These are phyloP conservation scores for Ischnus inquisitorius DNA, from an alignment of 2,888 invertebrate species.

Conservation along the genomic window DNA sequence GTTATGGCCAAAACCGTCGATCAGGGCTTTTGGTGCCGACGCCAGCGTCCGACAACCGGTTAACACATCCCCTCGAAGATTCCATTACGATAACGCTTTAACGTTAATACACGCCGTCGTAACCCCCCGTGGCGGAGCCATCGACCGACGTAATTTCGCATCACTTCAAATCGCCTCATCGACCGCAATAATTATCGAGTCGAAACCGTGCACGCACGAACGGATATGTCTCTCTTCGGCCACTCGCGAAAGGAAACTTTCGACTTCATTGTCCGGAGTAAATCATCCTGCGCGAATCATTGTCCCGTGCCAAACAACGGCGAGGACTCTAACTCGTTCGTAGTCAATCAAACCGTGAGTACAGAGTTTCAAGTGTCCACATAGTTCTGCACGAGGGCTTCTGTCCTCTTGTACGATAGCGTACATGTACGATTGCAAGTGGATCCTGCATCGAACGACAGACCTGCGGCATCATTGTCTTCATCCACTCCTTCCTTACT, in stretches of 20 bases:
- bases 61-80: constrained; percentile 53
- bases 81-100: constrained; percentile 70
- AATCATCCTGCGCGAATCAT: constrained; percentile 62
- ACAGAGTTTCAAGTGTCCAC: constrained; percentile 50
- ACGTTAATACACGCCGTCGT: constrained; percentile 54
- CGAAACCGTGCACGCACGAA: constrained; percentile 16
- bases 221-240: constrained; percentile 9
- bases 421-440: constrained; percentile 1
- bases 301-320: constrained; percentile 34
- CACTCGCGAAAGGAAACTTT: constrained; percentile 28
- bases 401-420: constrained; percentile 1
- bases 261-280: constrained; percentile 57
- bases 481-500: background rate
- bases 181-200: constrained; percentile 51
- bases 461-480: constrained; percentile 17
- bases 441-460: constrained; percentile 9
- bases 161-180: constrained; percentile 44
- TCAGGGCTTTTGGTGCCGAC: constrained; percentile 16
- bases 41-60: constrained; percentile 48
- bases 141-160: constrained; percentile 47
- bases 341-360: constrained; percentile 33
- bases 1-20: constrained; percentile 56
- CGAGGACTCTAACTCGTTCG: constrained; percentile 7
- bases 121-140: constrained; percentile 21
- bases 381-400: constrained; percentile 7